These are phyloP conservation scores for Drosophila repleta DNA, from an alignment of 1,140 invertebrate genomes.

Conservation along the genomic window DNA sequence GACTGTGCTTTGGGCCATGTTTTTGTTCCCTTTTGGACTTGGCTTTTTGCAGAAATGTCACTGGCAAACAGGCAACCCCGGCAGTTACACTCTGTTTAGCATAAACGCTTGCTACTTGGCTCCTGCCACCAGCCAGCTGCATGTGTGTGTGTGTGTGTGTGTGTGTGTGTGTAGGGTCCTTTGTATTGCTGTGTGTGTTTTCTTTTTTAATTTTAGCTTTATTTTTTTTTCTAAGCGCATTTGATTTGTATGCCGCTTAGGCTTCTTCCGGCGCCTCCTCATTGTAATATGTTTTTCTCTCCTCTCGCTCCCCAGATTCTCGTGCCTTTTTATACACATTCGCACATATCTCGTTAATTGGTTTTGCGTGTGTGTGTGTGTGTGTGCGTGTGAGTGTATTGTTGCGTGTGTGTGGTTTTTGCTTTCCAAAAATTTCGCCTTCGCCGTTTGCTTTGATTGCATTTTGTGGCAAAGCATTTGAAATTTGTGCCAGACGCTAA, in stretches of 20 bases:
- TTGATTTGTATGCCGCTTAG: slow-evolving; percentile 77
- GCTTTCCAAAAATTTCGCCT: slow-evolving; percentile 56
- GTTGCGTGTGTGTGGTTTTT: slow-evolving; percentile 29
- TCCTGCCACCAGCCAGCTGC: slow-evolving; percentile 52
- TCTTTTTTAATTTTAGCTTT: slow-evolving; percentile 59
- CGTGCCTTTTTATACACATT: slow-evolving; percentile 50
- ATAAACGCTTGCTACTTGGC: slow-evolving; percentile 82
- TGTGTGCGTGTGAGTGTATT: slow-evolving; percentile 9
- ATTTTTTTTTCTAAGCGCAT: slow-evolving; percentile 67
- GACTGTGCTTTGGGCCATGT: slow-evolving; percentile 56
- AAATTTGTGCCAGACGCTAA: slow-evolving; percentile 37
- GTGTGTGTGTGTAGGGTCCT: slow-evolving; percentile 37
- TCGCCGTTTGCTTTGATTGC: slow-evolving; percentile 66
- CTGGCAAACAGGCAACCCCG: slow-evolving; percentile 70
- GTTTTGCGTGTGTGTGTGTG: slow-evolving; percentile 50
- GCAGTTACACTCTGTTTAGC: slow-evolving; percentile 82
- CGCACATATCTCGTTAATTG: slow-evolving; percentile 78
- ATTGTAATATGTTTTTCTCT: slow-evolving; percentile 10
- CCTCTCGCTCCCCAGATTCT: no score
- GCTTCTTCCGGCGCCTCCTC: slow-evolving; percentile 22
- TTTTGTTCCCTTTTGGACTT: slow-evolving; percentile 56
- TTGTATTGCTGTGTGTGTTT: slow-evolving; percentile 55
- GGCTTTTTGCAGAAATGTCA: slow-evolving; percentile 76
- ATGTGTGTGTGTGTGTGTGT: slow-evolving; percentile 39
- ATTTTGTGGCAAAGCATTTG: slow-evolving; percentile 75